phyloP scores from a whole-genome alignment of 2,797 vertebrate species.

The Dicrostonyx torquatus region DNA sequence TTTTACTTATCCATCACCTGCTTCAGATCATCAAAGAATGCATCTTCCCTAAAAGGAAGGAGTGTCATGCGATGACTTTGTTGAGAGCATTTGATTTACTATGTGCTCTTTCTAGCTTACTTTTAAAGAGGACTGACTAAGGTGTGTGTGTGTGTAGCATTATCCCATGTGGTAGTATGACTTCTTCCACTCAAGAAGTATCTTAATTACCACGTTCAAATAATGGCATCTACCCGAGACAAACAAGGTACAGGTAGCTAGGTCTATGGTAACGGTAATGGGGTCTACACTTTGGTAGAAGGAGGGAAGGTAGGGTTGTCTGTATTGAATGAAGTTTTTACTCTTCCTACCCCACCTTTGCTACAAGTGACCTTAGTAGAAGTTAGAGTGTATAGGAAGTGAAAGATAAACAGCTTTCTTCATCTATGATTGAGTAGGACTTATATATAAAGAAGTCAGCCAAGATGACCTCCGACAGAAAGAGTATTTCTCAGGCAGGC shows the following conservation, averaged over 20 bases:
- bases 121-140: neutral
- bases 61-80: neutral
- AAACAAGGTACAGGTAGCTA: neutral
- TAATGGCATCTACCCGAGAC: neutral
- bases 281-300: neutral
- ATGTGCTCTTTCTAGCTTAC: neutral
- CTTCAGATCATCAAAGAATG: neutral
- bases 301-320: neutral
- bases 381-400: neutral
- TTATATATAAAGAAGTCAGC: neutral
- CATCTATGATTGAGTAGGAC: neutral
- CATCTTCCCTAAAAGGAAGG: neutral
- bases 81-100: neutral
- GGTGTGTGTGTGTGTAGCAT: neutral
- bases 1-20: neutral
- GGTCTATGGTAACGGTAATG: neutral
- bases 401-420: neutral
- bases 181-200: neutral
- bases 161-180: neutral
- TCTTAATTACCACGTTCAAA: neutral
- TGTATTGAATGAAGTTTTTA: neutral
- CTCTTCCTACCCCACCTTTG: neutral
- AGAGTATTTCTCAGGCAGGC: neutral
- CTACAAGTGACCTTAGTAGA: neutral
- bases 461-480: neutral